A percentile compares a stretch with the other conserved stretches of the same genome.
Evolutionary conservation across 1,140 invertebrate species (phyloP).

Genomic region (Hermatobates lingyangjiaoensis): DNA sequence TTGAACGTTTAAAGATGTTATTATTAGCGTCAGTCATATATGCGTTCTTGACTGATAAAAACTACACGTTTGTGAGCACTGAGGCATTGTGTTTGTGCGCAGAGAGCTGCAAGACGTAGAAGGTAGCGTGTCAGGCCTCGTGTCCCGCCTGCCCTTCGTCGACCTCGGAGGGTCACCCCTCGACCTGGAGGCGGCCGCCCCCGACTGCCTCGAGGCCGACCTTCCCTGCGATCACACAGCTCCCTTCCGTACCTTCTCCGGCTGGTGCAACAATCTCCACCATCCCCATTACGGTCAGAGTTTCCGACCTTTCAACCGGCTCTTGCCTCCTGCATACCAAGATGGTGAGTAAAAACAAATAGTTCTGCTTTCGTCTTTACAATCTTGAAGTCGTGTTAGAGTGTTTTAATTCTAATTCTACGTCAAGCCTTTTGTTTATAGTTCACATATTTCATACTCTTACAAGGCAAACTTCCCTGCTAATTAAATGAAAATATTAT

Average conservation of each 20-base stretch:
- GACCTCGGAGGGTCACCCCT: slow-evolving; percentile 26
- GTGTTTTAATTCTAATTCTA: too few species aligned
- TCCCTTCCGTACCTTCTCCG: slow-evolving; percentile 63
- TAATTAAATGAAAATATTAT: too few species aligned
- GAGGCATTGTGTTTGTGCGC: too few species aligned
- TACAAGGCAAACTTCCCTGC: too few species aligned
- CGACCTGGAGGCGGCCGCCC: slow-evolving; percentile 16
- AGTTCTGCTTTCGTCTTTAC: too few species aligned
- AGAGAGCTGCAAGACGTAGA: slow-evolving; percentile 25
- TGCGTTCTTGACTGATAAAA: too few species aligned
- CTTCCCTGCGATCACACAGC: slow-evolving; percentile 53
- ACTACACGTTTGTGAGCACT: too few species aligned
- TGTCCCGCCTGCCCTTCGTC: slow-evolving; percentile 24
- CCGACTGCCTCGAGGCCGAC: slow-evolving; percentile 21
- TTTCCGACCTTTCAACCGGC: slow-evolving; percentile 63
- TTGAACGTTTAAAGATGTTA: too few species aligned
- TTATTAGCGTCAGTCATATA: too few species aligned
- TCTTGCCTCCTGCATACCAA: slow-evolving; percentile 71
- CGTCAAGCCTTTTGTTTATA: too few species aligned
- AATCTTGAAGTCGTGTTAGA: too few species aligned
- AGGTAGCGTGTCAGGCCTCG: slow-evolving; percentile 23
- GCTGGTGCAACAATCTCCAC: slow-evolving; percentile 78
- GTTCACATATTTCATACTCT: too few species aligned
- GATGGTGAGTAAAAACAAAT: slow-evolving; percentile 48
- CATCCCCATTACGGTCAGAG: slow-evolving; percentile 71